Evolutionary conservation across 2,113 vertebrate genomes (phyloP).

Genomic region (Microtus ochrogaster): DNA sequence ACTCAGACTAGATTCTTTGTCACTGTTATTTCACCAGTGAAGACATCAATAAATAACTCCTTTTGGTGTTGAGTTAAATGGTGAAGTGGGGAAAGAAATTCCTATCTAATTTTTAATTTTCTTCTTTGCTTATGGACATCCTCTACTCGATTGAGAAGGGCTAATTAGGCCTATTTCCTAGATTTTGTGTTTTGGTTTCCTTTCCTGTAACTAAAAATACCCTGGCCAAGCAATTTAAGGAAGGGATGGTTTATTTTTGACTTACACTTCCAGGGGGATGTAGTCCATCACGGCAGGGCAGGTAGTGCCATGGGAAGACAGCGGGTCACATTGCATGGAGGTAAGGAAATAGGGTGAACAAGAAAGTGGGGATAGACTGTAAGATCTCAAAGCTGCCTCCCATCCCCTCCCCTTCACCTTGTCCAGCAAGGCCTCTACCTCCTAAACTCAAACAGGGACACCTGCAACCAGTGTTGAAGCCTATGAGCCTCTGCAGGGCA

Average conservation of each 20-base stretch:
- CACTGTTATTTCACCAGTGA: neutral
- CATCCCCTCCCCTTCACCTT: too few relatives aligned
- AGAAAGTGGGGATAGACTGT: neutral
- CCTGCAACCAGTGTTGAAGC: neutral
- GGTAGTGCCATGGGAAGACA: neutral
- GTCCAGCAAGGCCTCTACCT: neutral
- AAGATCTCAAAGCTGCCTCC: neutral
- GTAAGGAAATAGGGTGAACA: neutral
- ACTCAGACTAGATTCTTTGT: neutral
- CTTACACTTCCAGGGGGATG: neutral
- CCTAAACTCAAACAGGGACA: neutral
- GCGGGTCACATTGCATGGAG: too few relatives aligned
- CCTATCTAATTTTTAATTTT: neutral
- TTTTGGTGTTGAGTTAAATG: neutral
- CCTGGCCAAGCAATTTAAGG: neutral
- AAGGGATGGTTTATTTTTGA: neutral
- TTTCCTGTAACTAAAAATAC: neutral
- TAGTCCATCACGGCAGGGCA: neutral
- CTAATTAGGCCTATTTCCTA: neutral
- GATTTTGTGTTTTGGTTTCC: neutral
- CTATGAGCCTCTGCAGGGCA: neutral
- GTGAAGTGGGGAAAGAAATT: conserved; percentile 2
- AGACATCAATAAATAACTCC: neutral
- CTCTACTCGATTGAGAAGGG: neutral
- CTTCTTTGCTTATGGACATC: neutral